Evolutionary conservation across 92 coral and sea anemone genomes (phyloP), one percentile per base, ranked within the genome.

Genomic region (Siderastrea siderea): DNA sequence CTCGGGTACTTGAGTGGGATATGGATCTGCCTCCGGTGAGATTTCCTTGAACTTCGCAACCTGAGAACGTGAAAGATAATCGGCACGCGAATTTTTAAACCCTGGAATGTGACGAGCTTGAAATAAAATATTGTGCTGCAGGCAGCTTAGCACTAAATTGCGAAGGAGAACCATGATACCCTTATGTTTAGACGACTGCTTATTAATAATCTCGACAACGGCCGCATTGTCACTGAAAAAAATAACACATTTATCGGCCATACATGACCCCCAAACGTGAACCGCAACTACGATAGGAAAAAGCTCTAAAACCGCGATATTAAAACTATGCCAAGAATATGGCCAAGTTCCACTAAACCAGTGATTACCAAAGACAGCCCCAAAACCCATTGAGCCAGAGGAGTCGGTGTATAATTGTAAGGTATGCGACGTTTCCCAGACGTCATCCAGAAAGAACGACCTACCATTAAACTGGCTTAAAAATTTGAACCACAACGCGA

Each of bases 281-380:
- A 78, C 12, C 4, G 87, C 85, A 51, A 89, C 15, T 1, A 84
- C 89, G 51, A 82, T 78, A 2, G 72, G 71, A 77, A 78, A 76
- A 7, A 48, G 55, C 50, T 85, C 81, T 45, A 87, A 50, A 47
- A 81, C 55, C 7, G 92, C 88, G n/a, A 88, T 88, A 59, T 82
- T 88, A 47, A 49, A 57, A 75, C 55, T 16, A 0, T 26, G 7
- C 90, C 90, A 90, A 53, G 67, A 3, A 0, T 46, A 77, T 1
- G 89, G 90, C 93, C 87, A 90, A 26, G 12, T 44, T 14, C 93
- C 90, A 79, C 80, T 47, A 43, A 85, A 85, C 90, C 90, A 90
- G n/a, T 80, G 68, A 4, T 43, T 63, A 17, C 90, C 90, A 85
- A 90, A 85, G 14, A 90, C 61, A 7, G 87, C 86, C n/a, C 77